A percentile compares a stretch with the other conserved stretches of the same genome.
Conservation (phyloP, 2,797 vertebrate genomes). For the Melanotaenia parkinsoni region DNA sequence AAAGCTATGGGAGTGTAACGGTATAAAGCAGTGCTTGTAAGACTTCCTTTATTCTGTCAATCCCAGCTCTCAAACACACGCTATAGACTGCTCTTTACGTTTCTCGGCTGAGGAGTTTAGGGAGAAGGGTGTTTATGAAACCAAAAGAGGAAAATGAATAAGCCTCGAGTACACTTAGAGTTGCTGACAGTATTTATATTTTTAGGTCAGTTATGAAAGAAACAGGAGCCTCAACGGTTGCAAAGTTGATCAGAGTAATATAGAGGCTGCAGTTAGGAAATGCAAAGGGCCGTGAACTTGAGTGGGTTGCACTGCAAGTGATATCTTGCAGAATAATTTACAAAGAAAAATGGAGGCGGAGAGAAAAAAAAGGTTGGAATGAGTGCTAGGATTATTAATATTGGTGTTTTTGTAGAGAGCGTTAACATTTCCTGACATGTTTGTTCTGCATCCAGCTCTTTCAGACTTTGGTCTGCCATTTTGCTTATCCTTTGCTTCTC, state of each 20-base stretch:
- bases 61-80: slow-evolving; percentile 53
- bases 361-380: slow-evolving; percentile 45
- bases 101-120: slow-evolving; percentile 44
- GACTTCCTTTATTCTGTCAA: slow-evolving; percentile 63
- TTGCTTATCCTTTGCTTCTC: slow-evolving; percentile 52
- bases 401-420: slow-evolving; percentile 30
- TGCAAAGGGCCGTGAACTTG: slow-evolving; percentile 44
- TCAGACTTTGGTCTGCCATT: slow-evolving; percentile 62
- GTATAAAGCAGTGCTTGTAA: slow-evolving; percentile 58
- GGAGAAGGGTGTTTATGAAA: slow-evolving; percentile 37
- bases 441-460: slow-evolving; percentile 65
- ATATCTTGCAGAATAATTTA: slow-evolving; percentile 56
- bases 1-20: slow-evolving; percentile 63
- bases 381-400: slow-evolving; percentile 49
- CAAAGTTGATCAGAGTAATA: slow-evolving; percentile 37
- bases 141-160: slow-evolving; percentile 39
- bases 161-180: slow-evolving; percentile 38
- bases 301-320: slow-evolving; percentile 57
- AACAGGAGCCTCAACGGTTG: slow-evolving; percentile 51
- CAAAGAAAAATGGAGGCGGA: slow-evolving; percentile 39
- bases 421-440: slow-evolving; percentile 62
- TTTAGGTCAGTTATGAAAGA: slow-evolving; percentile 55
- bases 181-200: slow-evolving; percentile 51
- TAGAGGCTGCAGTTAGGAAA: slow-evolving; percentile 45
- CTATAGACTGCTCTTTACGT: slow-evolving; percentile 47